A percentile compares a stretch with the other conserved stretches of the same genome.
These are phyloP conservation scores for Cottus gobio DNA, from an alignment of 2,113 vertebrate genomes.

Conservation along the genomic window DNA sequence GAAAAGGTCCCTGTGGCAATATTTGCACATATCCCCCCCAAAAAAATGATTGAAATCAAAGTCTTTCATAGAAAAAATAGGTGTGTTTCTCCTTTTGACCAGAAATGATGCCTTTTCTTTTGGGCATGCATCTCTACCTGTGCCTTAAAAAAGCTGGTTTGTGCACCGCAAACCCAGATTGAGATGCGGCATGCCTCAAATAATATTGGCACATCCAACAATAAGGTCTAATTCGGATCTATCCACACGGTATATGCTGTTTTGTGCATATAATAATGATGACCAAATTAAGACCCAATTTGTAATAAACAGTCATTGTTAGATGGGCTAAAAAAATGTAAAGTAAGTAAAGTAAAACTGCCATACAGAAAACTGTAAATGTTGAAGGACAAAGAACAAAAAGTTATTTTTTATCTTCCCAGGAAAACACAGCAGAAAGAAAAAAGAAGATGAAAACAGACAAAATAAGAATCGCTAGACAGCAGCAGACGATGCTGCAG, in stretches of 20 bases:
- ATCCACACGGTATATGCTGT: neutral
- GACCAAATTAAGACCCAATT: neutral
- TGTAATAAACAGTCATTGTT: neutral
- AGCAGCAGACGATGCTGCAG: constrained; percentile 12
- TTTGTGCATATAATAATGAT: neutral
- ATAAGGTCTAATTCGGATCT: neutral
- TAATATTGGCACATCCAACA: neutral
- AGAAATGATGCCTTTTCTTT: no score
- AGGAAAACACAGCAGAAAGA: constrained; percentile 3
- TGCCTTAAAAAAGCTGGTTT: neutral
- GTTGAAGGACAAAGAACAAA: neutral
- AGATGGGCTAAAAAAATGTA: neutral
- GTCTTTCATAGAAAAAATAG: neutral
- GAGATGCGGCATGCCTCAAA: neutral
- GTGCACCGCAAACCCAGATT: neutral
- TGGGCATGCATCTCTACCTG: no score
- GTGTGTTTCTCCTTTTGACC: neutral
- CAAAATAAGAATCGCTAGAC: constrained; percentile 15
- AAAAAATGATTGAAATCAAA: no score
- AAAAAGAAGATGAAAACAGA: constrained; percentile 37
- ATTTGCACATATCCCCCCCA: no score
- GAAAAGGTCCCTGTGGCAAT: neutral
- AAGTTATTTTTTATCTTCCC: neutral
- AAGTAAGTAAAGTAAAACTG: constrained; percentile 2
- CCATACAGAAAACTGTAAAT: neutral